Percentiles rank a stretch among this genome's conserved stretches.
phyloP scores from a whole-genome alignment of 2,888 invertebrate species.

The Nineta flava region DNA sequence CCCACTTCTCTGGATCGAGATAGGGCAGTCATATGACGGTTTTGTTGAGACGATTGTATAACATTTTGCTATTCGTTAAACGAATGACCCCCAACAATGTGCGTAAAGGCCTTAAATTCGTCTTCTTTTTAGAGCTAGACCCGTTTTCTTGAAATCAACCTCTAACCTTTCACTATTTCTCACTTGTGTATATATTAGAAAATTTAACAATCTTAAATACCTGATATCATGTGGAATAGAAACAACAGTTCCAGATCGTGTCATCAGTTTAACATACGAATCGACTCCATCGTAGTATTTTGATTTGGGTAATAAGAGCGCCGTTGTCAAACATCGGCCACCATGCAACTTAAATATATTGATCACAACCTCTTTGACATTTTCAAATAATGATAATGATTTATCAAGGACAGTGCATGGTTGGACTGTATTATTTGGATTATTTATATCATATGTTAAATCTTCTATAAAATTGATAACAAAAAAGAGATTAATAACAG shows the following conservation, averaged over 20 bases:
- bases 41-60: too few species aligned
- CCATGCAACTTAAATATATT: constrained; percentile 61
- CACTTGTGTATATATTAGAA: too few species aligned
- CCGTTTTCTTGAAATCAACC: too few species aligned
- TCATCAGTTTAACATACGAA: constrained; percentile 66
- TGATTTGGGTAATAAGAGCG: constrained; percentile 63
- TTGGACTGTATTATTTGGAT: neutral
- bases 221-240: constrained; percentile 73
- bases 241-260: constrained; percentile 70
- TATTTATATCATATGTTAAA: constrained; percentile 62
- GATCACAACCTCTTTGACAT: constrained; percentile 22
- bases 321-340: constrained; percentile 61
- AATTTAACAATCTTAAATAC: too few species aligned
- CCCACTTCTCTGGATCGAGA: too few species aligned
- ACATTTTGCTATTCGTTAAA: too few species aligned
- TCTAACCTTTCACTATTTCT: too few species aligned
- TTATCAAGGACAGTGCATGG: neutral
- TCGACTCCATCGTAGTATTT: constrained; percentile 40
- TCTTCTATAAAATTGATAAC: constrained; percentile 44
- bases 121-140: too few species aligned
- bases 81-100: too few species aligned
- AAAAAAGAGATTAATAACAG: neutral
- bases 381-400: constrained; percentile 18
- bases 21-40: too few species aligned
- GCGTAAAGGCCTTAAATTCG: too few species aligned